A percentile compares a stretch with the other conserved stretches of the same genome.
Conservation (phyloP, 2,888 invertebrate species). For the Caenorhabditis sinica region DNA sequence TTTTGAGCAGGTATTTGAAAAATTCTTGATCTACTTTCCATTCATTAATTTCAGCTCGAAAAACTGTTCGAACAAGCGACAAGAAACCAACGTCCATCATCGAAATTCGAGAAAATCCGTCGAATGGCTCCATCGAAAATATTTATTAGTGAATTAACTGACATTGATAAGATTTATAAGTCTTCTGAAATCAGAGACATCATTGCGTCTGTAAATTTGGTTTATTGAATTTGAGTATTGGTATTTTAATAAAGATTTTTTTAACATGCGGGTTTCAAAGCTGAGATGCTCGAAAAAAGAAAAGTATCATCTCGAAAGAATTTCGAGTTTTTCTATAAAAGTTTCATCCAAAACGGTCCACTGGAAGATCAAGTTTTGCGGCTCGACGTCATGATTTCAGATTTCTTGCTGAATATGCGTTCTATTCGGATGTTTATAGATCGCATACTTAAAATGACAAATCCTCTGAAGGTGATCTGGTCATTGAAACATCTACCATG, state of each 20-base stretch:
- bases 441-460: too few relatives aligned
- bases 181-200: constrained; percentile 81
- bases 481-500: too few relatives aligned
- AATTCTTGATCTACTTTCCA: not conserved
- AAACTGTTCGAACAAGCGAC: constrained; percentile 65
- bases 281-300: too few relatives aligned
- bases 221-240: constrained; percentile 50
- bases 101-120: constrained; percentile 62
- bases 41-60: constrained; percentile 70
- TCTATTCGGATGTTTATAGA: too few relatives aligned
- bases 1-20: constrained; percentile 69
- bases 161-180: constrained; percentile 83
- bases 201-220: constrained; percentile 70
- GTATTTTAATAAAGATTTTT: not conserved
- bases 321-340: too few relatives aligned
- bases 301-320: too few relatives aligned
- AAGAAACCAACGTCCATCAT: constrained; percentile 17
- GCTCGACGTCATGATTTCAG: constrained; percentile 94
- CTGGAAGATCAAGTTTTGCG: constrained; percentile 97
- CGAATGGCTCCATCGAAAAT: constrained; percentile 75
- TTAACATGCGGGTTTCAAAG: too few relatives aligned
- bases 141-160: constrained; percentile 82
- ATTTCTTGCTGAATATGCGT: not conserved
- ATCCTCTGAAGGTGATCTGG: too few relatives aligned
- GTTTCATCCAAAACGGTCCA: too few relatives aligned